A percentile compares a stretch with the other conserved stretches of the same genome.
Evolutionary conservation across 2,888 invertebrate species (phyloP).

Genomic region (Tholera decimalis): DNA sequence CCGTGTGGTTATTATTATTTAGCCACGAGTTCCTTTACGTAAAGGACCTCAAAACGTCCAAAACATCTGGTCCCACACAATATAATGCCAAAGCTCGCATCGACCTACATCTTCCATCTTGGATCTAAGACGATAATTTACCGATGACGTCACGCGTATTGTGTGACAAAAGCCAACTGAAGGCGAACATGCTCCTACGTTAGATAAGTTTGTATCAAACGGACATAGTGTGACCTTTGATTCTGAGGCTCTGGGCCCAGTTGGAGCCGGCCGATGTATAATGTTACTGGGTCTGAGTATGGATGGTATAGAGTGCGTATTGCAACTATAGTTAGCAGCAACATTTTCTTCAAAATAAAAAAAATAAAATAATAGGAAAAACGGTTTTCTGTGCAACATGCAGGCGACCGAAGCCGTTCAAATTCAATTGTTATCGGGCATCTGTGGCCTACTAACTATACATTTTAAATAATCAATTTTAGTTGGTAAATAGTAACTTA

Average conservation of each 20-base stretch:
- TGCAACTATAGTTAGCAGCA: too few relatives aligned
- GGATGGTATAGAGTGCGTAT: constrained; percentile 34
- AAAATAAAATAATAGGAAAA: too few relatives aligned
- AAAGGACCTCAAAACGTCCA: constrained; percentile 21
- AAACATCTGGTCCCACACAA: constrained; percentile 44
- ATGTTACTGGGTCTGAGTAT: constrained; percentile 49
- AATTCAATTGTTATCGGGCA: too few relatives aligned
- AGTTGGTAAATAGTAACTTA: too few relatives aligned
- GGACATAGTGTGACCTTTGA: constrained; percentile 54
- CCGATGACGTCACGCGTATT: constrained; percentile 50
- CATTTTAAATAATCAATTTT: too few relatives aligned
- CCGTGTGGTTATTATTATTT: too few relatives aligned
- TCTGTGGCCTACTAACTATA: too few relatives aligned
- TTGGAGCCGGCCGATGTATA: constrained; percentile 37
- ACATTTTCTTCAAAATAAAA: too few relatives aligned
- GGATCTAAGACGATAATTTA: constrained; percentile 32
- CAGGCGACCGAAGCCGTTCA: too few relatives aligned
- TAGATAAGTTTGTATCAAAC: constrained; percentile 58
- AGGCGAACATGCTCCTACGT: constrained; percentile 55
- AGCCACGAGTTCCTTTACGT: too few relatives aligned
- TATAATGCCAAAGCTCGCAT: constrained; percentile 39
- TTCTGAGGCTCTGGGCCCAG: constrained; percentile 45
- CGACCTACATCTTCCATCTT: constrained; percentile 39
- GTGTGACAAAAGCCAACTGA: constrained; percentile 54
- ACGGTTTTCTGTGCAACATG: too few relatives aligned